Base-by-base conservation (phyloP, 2,797 vertebrate species). In the Loris lydekkerianus region DNA sequence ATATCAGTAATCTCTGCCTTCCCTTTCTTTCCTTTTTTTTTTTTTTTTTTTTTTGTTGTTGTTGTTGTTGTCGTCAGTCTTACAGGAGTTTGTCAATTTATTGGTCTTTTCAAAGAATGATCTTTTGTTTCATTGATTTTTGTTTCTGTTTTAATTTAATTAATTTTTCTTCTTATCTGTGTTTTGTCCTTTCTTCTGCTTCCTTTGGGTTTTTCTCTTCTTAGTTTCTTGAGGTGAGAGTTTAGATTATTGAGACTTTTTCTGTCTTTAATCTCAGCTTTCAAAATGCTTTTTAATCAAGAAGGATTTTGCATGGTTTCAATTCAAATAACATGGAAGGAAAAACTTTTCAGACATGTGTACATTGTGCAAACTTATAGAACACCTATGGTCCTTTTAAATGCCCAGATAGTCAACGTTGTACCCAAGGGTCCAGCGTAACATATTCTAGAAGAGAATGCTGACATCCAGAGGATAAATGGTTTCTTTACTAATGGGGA, bases 131-230 rank as follows among this genome's bases (percentile, higher is more conserved):
- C 61, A 60, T 18, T 58, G 56, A 43, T 86, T 73, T 84, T 80
- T 67, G 31, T 65, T 94, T 76, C 27, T 46, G 15, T 40, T 85
- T 96, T 89, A 65, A 60, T 75, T 78, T 86, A 78, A 86, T 63
- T 49, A 89, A 20, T 60, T 86, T 83, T 43, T 69, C 18, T 31
- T 85, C 34, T 65, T 80, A 27, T 21, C 15, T 76, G 70, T 65
- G 40, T 63, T 61, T 14, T 4, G 7, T 37, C 37, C 15, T 90
- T 91, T 46, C 40, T 87, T 87, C 34, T 89, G 5, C 37, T 95
- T 91, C 27, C 37, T 88, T 46, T 67, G 49, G 7, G 29, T 70
- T 60, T 88, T 56, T 60, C 14, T 83, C 40, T 87, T 60, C 49
- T 75, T 69, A 25, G 0, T 31, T 67, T 85, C 69, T 61, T 92